These are phyloP conservation scores for Stictonetta naevosa DNA, from an alignment of 2,113 vertebrate species.

Conservation along the genomic window DNA sequence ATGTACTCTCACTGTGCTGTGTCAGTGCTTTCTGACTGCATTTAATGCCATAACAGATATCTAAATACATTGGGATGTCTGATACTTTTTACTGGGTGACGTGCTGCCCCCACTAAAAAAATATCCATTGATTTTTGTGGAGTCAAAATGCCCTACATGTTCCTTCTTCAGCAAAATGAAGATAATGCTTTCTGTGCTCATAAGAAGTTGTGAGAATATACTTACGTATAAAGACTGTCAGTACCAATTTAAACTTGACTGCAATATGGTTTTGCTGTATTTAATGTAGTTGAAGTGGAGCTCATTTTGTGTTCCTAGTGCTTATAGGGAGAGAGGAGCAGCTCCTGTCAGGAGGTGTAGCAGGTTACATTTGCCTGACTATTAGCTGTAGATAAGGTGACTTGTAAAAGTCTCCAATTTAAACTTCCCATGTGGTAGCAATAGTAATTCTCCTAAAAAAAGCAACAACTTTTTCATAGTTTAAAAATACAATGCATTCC, in stretches of 20 bases:
- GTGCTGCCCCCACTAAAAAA: neutral
- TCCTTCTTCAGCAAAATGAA: constrained; percentile 15
- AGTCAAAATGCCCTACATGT: neutral
- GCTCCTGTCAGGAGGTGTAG: neutral
- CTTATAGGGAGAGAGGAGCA: neutral
- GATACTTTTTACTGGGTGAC: neutral
- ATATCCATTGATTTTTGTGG: constrained; percentile 20
- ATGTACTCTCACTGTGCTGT: neutral
- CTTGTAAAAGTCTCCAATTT: neutral
- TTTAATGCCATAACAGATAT: constrained; percentile 2
- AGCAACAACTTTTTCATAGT: neutral
- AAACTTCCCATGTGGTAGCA: neutral
- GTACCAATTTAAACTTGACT: neutral
- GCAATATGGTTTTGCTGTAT: neutral
- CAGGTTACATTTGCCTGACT: neutral
- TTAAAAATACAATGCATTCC: neutral
- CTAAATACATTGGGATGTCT: constrained; percentile 13
- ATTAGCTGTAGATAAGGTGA: neutral
- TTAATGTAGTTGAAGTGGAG: neutral
- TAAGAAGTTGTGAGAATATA: neutral
- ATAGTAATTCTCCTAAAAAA: neutral
- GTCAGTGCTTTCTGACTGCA: constrained; percentile 15
- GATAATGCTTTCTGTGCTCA: neutral
- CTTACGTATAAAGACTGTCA: neutral
- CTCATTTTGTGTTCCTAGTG: neutral